Base-by-base conservation (phyloP, 1,140 invertebrate species). In the Aporrectodea caliginosa region DNA sequence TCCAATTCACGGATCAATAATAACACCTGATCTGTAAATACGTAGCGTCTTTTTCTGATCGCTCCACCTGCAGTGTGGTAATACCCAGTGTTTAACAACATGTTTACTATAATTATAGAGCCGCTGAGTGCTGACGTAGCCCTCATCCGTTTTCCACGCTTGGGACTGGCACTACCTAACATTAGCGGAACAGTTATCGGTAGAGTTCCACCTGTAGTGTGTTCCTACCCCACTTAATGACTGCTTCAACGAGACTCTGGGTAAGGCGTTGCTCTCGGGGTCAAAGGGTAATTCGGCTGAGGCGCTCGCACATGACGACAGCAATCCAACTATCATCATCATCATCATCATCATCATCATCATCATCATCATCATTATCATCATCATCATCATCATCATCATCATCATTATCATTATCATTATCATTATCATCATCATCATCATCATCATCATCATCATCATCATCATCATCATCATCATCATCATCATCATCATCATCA, bases 321-420 rank as follows among this genome's bases (percentile, higher is more conserved):
- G 22, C 22, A 58, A 58, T 22, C 43, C 43, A 12, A 58, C 6
- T 58, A 58, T 58, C 43, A 58, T 58, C 43, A 58, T 58, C 43
- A 58, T 58, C 43, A 58, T 58, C 43, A 58, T 58, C 43, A 58
- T 58, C 43, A 58, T 58, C 43, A 58, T 58, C 43, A 58, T 58
- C 43, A 58, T 58, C 43, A 58, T 58, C 43, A 58, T 58, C 43
- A 58, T 58, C 43, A 58, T 58, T 22, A 58, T 58, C 43, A 58
- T 58, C 43, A 58, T 58, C 43, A 58, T 58, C 43, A 58, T 58
- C 43, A 58, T 58, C 43, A 58, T 58, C 43, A 58, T 58, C 43
- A 58, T 58, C 43, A 58, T 58, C 43, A 58, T 58, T 22, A 58
- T 58, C 43, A 58, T 58, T 22, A 58, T 58, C 43, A 58, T 58